Evolutionary conservation across 2,888 invertebrate species (phyloP).

Genomic region (Anthophora plumipes): DNA sequence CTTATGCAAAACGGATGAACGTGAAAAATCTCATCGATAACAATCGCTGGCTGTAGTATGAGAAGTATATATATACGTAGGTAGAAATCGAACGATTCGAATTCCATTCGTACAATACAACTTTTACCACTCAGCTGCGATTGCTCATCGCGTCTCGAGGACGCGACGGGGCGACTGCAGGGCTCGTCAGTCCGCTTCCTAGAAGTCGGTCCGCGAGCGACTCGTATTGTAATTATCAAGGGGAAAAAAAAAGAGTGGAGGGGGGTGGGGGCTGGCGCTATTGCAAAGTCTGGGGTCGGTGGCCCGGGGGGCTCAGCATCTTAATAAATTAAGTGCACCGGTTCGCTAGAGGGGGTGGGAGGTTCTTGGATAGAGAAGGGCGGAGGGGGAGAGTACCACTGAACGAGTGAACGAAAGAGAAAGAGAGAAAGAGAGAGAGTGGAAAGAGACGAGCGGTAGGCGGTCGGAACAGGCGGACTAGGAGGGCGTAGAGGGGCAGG

Average conservation of each 20-base stretch:
- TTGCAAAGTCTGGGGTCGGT: conserved; percentile 24
- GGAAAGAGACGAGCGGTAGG: conserved; percentile 52
- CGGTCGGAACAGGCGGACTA: conserved; percentile 37
- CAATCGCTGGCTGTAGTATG: too few relatives aligned
- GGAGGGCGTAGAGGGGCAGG: conserved; percentile 13
- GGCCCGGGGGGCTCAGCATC: conserved; percentile 25
- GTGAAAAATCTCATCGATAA: too few relatives aligned
- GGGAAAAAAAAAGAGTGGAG: conserved; percentile 4
- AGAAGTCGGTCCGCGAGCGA: neutral
- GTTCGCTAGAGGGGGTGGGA: conserved; percentile 20
- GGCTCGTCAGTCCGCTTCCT: neutral
- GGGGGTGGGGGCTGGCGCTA: neutral
- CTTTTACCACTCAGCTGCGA: neutral
- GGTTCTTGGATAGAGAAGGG: too few relatives aligned
- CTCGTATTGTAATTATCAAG: conserved; percentile 41
- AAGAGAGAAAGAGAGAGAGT: neutral
- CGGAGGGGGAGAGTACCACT: too few relatives aligned
- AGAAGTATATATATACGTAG: too few relatives aligned
- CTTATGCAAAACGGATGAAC: neutral
- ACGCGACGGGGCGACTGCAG: neutral
- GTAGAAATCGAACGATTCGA: too few relatives aligned
- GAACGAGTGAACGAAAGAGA: too few relatives aligned
- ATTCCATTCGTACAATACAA: too few relatives aligned
- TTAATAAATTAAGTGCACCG: conserved; percentile 56
- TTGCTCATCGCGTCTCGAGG: neutral